Percentiles rank a stretch among this genome's conserved stretches.
Evolutionary conservation across 2,113 vertebrate species (phyloP).

Genomic region (Nestor notabilis): DNA sequence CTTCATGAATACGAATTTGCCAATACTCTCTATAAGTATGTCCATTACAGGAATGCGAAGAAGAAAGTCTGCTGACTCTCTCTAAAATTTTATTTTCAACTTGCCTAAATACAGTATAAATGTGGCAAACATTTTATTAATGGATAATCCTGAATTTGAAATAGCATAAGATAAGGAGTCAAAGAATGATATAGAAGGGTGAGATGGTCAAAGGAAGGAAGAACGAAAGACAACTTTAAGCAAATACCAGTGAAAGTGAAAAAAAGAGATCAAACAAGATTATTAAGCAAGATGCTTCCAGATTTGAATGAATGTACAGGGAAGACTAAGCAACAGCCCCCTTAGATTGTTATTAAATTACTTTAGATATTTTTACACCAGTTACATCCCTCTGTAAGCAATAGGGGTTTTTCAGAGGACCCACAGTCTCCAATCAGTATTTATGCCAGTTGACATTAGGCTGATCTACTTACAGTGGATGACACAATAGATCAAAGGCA

Average conservation of each 20-base stretch:
- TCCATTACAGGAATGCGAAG: neutral
- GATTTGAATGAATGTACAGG: neutral
- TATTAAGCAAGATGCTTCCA: neutral
- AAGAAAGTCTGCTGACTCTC: neutral
- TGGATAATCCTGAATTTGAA: neutral
- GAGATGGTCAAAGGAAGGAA: neutral
- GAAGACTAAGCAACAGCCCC: slow-evolving; percentile 6
- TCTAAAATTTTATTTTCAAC: neutral
- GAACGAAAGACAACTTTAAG: neutral
- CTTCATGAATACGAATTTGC: neutral
- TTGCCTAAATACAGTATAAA: neutral
- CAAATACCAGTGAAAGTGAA: neutral
- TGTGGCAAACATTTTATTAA: neutral
- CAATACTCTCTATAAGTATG: neutral
- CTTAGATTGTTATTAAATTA: neutral
- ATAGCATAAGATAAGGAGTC: neutral
- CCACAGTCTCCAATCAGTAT: neutral
- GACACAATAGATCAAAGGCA: neutral
- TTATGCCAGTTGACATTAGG: neutral
- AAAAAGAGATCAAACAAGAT: neutral
- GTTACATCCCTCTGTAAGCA: neutral
- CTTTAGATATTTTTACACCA: neutral
- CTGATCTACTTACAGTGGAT: slow-evolving; percentile 25
- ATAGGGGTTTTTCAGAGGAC: neutral
- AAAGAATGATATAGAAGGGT: neutral